Conservation (phyloP, 2,888 invertebrate genomes). For the Drosophila flavopinicola region DNA sequence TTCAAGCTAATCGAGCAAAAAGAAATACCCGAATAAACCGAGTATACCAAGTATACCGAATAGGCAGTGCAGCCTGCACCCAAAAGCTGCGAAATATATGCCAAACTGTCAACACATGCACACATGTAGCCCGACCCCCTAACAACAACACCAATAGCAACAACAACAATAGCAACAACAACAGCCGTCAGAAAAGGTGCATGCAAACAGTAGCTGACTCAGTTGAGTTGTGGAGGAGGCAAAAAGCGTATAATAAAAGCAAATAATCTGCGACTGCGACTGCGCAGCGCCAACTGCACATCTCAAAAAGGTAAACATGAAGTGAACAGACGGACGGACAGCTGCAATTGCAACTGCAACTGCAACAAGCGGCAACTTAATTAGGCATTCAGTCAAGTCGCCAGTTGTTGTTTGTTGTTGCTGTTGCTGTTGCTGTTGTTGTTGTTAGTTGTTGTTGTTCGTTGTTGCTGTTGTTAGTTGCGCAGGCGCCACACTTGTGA, state of each 20-base stretch:
- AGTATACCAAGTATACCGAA: constrained; percentile 10
- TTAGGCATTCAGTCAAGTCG: constrained; percentile 63
- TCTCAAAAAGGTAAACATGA: constrained; percentile 34
- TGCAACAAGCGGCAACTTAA: constrained; percentile 58
- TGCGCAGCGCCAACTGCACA: constrained; percentile 21
- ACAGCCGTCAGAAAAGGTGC: constrained; percentile 17
- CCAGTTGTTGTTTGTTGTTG: constrained; percentile 9
- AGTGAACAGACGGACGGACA: constrained; percentile 1
- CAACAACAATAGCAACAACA: constrained; percentile 16
- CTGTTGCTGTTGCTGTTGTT: constrained; percentile 8
- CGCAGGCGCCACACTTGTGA: constrained; percentile 72
- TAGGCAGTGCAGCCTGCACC: constrained; percentile 35
- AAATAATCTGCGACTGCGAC: constrained; percentile 38
- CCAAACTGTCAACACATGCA: constrained; percentile 62
- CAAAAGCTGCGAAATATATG: constrained; percentile 52
- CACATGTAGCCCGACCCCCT: constrained; percentile 40
- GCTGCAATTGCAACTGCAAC: constrained; percentile 32
- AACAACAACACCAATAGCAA: constrained; percentile 14
- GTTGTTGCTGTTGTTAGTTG: constrained; percentile 20
- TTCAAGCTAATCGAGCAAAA: constrained; percentile 27
- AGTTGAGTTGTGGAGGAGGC: constrained; percentile 11
- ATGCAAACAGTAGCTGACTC: constrained; percentile 41
- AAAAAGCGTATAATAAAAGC: constrained; percentile 25
- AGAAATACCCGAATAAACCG: neutral
- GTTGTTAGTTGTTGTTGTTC: constrained; percentile 8